phyloP scores from a whole-genome alignment of 2,113 vertebrate genomes.

The Hymenochirus boettgeri region DNA sequence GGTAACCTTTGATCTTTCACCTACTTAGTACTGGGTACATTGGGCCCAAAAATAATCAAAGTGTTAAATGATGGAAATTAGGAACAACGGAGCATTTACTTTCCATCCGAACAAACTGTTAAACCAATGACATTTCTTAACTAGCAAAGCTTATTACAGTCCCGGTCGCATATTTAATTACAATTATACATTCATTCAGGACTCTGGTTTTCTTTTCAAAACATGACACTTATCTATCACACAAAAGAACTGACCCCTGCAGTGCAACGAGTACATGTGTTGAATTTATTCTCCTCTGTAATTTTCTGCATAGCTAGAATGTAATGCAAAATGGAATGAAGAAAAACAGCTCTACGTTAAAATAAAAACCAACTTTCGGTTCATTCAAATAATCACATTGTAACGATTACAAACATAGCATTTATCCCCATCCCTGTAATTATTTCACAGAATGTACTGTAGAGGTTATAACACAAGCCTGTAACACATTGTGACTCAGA shows the following conservation, averaged over 20 bases:
- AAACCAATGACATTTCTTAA: background rate
- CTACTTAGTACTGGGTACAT: background rate
- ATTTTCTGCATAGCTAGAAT: background rate
- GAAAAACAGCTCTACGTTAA: background rate
- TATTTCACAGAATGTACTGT: slow-evolving; percentile 1
- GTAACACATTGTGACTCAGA: slow-evolving; percentile 10
- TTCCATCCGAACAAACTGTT: background rate
- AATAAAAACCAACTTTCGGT: background rate
- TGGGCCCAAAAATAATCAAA: background rate
- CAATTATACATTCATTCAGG: background rate
- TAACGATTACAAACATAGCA: background rate
- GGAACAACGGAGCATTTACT: background rate
- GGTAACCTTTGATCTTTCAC: background rate
- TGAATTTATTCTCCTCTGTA: background rate
- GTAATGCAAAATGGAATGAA: no score
- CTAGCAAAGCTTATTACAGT: background rate
- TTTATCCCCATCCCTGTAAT: slow-evolving; percentile 5
- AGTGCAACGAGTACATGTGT: background rate
- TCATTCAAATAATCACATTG: background rate
- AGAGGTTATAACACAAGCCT: slow-evolving; percentile 7
- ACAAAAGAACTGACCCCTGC: background rate
- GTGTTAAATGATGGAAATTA: background rate
- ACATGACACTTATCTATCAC: slow-evolving; percentile 12
- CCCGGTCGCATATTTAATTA: background rate
- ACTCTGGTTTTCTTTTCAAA: background rate